These are phyloP conservation scores for Smittia sp. DNA, from an alignment of 2,888 invertebrate genomes.

Conservation along the genomic window DNA sequence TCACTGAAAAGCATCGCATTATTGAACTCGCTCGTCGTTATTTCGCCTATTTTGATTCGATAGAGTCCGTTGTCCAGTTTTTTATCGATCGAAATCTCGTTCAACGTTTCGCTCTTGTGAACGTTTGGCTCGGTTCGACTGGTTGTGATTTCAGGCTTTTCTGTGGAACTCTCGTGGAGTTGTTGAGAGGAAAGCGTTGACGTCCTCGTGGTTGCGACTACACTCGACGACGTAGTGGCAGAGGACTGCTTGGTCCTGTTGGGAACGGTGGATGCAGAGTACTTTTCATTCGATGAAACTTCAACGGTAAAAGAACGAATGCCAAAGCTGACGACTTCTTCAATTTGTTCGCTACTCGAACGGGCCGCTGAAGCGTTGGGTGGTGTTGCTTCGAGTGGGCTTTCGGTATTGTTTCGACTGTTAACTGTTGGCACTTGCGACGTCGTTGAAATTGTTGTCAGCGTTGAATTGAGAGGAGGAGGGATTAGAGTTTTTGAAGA, in stretches of 20 bases:
- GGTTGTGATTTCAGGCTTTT: background rate
- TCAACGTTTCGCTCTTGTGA: conserved; percentile 39
- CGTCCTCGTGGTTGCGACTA: background rate
- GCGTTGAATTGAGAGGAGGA: background rate
- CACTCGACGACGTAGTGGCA: background rate
- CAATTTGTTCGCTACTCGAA: background rate
- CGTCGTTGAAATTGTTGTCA: background rate
- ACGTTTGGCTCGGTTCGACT: background rate
- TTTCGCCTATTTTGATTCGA: conserved; percentile 50
- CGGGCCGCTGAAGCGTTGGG: background rate
- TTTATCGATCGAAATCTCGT: conserved; percentile 45
- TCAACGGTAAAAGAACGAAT: conserved; percentile 45
- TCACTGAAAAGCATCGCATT: conserved; percentile 42
- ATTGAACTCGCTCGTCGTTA: conserved; percentile 47
- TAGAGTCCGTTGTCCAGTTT: conserved; percentile 48
- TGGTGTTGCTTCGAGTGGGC: background rate
- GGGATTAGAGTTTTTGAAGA: background rate
- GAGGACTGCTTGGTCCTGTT: background rate
- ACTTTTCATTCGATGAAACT: conserved; percentile 44
- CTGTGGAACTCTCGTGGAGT: background rate
- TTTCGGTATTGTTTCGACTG: conserved; percentile 16
- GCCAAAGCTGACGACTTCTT: conserved; percentile 43
- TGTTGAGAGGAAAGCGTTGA: background rate
- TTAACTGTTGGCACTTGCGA: conserved; percentile 34
- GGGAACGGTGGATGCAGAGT: conserved; percentile 17